Percentiles rank a stretch among this genome's conserved stretches.
These are phyloP conservation scores for Zaprionus gabonicus DNA, from an alignment of 1,140 invertebrate genomes.

Conservation along the genomic window DNA sequence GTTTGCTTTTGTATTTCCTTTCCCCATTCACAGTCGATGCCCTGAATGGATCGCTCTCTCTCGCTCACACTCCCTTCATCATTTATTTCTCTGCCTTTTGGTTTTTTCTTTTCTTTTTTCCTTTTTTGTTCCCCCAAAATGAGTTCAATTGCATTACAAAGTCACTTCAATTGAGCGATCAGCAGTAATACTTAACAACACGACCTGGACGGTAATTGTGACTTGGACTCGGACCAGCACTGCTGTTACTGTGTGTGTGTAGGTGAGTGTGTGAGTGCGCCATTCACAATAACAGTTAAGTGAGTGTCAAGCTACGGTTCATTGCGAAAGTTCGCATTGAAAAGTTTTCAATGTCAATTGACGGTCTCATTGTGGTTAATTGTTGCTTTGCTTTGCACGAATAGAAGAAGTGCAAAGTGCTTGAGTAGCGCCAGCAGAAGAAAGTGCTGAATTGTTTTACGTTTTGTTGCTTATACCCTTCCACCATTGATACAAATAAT, in stretches of 20 bases:
- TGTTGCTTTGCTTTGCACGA: conserved; percentile 19
- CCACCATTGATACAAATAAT: neutral
- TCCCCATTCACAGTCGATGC: conserved; percentile 29
- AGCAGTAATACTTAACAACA: conserved; percentile 56
- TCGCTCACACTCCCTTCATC: neutral
- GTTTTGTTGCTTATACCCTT: neutral
- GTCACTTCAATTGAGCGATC: conserved; percentile 63
- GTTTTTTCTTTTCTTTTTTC: conserved; percentile 16
- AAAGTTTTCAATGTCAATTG: conserved; percentile 36
- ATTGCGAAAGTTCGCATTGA: conserved; percentile 11
- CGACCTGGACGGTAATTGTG: conserved; percentile 12
- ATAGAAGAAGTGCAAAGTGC: neutral
- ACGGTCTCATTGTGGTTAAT: conserved; percentile 34
- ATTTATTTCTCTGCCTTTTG: neutral
- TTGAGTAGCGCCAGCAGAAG: neutral
- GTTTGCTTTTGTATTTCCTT: conserved; percentile 42
- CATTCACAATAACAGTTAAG: conserved; percentile 35
- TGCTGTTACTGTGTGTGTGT: neutral
- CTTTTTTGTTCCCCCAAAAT: conserved; percentile 48
- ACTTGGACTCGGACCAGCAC: neutral
- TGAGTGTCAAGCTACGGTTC: conserved; percentile 29
- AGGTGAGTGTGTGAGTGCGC: conserved; percentile 9
- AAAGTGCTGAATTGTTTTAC: neutral
- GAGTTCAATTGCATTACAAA: conserved; percentile 78
- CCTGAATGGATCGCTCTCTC: neutral